These are phyloP conservation scores for Melanerpes formicivorus DNA, from an alignment of 2,113 vertebrate genomes.

Conservation along the genomic window DNA sequence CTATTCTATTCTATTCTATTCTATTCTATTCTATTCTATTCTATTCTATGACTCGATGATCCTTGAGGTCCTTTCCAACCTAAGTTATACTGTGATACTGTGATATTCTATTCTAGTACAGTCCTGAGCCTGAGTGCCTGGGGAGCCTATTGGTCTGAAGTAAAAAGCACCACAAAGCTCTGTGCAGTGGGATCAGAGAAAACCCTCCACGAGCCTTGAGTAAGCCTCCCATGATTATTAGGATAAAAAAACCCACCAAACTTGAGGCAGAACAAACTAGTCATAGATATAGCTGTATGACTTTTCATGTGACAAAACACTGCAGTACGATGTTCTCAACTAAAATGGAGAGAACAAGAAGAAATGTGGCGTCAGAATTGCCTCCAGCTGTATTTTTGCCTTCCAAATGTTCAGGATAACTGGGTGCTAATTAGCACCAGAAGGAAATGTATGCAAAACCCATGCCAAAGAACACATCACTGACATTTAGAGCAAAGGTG, in stretches of 20 bases:
- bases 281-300: background rate
- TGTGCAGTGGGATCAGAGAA: background rate
- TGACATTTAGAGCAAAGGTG: constrained; percentile 11
- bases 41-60: too few relatives aligned
- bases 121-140: fast-evolving
- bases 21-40: too few relatives aligned
- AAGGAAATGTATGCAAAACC: constrained; percentile 4
- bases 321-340: background rate
- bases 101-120: background rate
- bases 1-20: too few relatives aligned
- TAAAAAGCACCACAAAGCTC: background rate
- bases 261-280: background rate
- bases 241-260: background rate
- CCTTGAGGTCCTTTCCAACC: too few relatives aligned
- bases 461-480: constrained; percentile 3
- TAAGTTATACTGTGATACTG: too few relatives aligned
- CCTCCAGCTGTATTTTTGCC: constrained; percentile 27
- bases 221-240: background rate
- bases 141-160: background rate
- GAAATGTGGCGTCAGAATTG: background rate
- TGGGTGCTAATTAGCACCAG: constrained; percentile 30
- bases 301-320: constrained; percentile 2
- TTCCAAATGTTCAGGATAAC: constrained; percentile 13
- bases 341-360: background rate
- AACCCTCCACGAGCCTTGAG: background rate